Evolutionary conservation across 2,888 invertebrate genomes (phyloP).

Genomic region (Meganola albula): DNA sequence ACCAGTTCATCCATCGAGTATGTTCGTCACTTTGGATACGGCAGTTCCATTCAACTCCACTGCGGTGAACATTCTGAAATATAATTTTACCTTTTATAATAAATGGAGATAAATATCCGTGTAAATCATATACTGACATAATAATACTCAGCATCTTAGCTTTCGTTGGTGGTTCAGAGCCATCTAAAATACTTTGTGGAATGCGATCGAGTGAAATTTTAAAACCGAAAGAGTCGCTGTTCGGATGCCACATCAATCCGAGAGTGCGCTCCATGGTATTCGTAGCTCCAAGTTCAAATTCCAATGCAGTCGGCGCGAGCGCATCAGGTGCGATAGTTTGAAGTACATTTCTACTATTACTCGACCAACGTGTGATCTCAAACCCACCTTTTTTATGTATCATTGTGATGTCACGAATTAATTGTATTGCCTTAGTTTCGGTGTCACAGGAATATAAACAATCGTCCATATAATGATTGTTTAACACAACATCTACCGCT

Average conservation of each 20-base stretch:
- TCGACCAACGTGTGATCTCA: not conserved
- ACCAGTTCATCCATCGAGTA: not conserved
- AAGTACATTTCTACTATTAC: not conserved
- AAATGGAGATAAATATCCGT: conserved; percentile 20
- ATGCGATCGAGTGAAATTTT: conserved; percentile 14
- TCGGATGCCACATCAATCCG: conserved; percentile 19
- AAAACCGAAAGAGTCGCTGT: conserved; percentile 13
- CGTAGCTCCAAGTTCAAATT: not conserved
- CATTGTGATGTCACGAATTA: not conserved
- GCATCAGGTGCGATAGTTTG: not conserved
- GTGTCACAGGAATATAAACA: not conserved
- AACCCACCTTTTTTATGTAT: not conserved
- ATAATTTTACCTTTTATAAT: conserved; percentile 20
- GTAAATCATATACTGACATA: conserved; percentile 20
- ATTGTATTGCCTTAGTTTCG: not conserved
- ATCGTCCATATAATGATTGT: not conserved
- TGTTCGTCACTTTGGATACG: not conserved
- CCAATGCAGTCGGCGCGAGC: not conserved
- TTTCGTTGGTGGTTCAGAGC: conserved; percentile 3
- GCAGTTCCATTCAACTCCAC: conserved; percentile 12
- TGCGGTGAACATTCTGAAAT: conserved; percentile 15
- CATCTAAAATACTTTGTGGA: conserved; percentile 6
- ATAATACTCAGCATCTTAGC: conserved; percentile 5
- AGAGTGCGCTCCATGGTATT: conserved; percentile 6
- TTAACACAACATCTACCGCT: too few species aligned